Conservation (phyloP, 2,888 invertebrate genomes). For the Diloba caeruleocephala region DNA sequence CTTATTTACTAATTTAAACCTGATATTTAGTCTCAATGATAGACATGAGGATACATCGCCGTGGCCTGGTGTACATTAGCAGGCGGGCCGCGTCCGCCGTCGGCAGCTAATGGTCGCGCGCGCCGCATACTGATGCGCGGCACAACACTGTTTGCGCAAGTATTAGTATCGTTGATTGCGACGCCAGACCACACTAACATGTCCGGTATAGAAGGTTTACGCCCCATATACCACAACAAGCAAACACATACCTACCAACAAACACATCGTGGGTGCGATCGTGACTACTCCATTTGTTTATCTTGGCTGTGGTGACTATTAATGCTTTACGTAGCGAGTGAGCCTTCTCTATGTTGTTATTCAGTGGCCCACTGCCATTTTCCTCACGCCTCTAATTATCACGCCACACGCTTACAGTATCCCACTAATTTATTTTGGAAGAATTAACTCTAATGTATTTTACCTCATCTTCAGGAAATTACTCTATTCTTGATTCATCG, state of each 20-base stretch:
- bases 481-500: slow-evolving; percentile 6
- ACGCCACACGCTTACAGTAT: slow-evolving; percentile 21
- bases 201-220: slow-evolving; percentile 9
- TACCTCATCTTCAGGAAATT: slow-evolving; percentile 19
- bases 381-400: slow-evolving; percentile 25
- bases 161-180: slow-evolving; percentile 37
- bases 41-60: background rate
- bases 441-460: slow-evolving; percentile 16
- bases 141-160: slow-evolving; percentile 3
- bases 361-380: background rate
- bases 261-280: background rate
- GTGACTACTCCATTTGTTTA: background rate
- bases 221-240: no score
- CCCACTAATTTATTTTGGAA: slow-evolving; percentile 34
- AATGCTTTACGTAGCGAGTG: background rate
- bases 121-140: slow-evolving; percentile 26
- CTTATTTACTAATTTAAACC: background rate
- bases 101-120: slow-evolving; percentile 33
- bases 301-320: background rate
- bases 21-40: background rate
- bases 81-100: slow-evolving; percentile 20
- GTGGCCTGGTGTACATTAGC: background rate
- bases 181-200: background rate
- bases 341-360: slow-evolving; percentile 1
- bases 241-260: no score